Conservation (phyloP, 2,888 invertebrate genomes). For the Xanthorhoe designata region DNA sequence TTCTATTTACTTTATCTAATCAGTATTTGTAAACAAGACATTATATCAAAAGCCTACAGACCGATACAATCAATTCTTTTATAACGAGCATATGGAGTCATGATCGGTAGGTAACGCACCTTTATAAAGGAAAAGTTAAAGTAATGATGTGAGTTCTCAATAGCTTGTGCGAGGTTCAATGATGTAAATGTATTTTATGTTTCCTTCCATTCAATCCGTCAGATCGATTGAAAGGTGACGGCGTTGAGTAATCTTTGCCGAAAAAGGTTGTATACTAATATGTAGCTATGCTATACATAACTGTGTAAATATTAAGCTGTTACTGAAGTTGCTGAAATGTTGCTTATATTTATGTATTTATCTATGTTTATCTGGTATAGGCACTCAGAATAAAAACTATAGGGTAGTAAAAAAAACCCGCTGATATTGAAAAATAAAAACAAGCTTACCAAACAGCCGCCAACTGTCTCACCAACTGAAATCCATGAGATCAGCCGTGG, state of each 20-base stretch:
- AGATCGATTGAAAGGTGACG: slow-evolving; percentile 24
- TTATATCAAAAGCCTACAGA: neutral
- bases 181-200: slow-evolving; percentile 7
- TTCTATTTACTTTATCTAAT: no score
- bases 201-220: slow-evolving; percentile 16
- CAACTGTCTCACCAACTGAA: slow-evolving; percentile 61
- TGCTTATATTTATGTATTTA: neutral
- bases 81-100: neutral
- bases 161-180: slow-evolving; percentile 16
- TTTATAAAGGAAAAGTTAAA: slow-evolving; percentile 13
- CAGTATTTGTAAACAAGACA: neutral
- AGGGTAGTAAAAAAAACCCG: neutral
- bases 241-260: neutral
- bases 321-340: neutral
- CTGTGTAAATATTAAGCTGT: neutral
- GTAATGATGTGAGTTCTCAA: slow-evolving; percentile 12
- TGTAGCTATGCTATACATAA: neutral
- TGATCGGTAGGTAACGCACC: neutral
- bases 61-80: neutral
- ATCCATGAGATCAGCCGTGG: slow-evolving; percentile 71
- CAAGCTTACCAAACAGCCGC: slow-evolving; percentile 46
- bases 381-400: no score
- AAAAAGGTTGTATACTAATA: neutral
- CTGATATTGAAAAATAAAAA: slow-evolving; percentile 8
- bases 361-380: no score